Conservation (phyloP, 2,888 invertebrate genomes). For the Autographa pulchrina region DNA sequence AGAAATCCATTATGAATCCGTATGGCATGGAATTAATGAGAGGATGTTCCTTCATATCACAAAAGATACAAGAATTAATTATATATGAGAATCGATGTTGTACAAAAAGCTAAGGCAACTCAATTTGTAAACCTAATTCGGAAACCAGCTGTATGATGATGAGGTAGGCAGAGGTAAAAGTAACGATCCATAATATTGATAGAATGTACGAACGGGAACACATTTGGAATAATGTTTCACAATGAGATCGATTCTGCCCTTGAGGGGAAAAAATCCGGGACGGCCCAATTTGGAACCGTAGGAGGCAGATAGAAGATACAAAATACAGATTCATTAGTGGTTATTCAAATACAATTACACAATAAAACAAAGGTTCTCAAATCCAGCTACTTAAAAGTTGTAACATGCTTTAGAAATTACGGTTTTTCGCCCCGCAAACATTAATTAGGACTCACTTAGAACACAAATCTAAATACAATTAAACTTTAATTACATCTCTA, state of each 20-base stretch:
- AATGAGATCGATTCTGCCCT: constrained; percentile 24
- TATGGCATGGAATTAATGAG: not conserved
- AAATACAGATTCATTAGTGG: constrained; percentile 5
- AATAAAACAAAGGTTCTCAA: constrained; percentile 5
- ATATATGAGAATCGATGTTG: not conserved
- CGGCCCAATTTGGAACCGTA: not conserved
- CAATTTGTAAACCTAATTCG: not conserved
- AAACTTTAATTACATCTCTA: constrained; percentile 23
- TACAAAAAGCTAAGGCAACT: not conserved
- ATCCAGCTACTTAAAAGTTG: not conserved
- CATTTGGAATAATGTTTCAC: constrained; percentile 7
- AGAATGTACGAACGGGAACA: not conserved
- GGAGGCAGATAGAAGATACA: not conserved
- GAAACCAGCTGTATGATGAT: not conserved
- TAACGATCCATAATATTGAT: constrained; percentile 1
- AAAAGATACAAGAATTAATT: constrained; percentile 4
- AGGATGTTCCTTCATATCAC: not conserved
- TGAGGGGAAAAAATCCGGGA: constrained; percentile 6
- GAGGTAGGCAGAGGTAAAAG: not conserved
- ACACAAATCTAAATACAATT: constrained; percentile 13
- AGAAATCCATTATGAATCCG: not conserved
- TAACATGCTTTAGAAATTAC: constrained; percentile 11
- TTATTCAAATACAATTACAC: constrained; percentile 15
- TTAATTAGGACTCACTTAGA: constrained; percentile 24
- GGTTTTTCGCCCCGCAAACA: constrained; percentile 24